Evolutionary conservation across 2,113 vertebrate species (phyloP).

Genomic region (Corythornis vintsioides): DNA sequence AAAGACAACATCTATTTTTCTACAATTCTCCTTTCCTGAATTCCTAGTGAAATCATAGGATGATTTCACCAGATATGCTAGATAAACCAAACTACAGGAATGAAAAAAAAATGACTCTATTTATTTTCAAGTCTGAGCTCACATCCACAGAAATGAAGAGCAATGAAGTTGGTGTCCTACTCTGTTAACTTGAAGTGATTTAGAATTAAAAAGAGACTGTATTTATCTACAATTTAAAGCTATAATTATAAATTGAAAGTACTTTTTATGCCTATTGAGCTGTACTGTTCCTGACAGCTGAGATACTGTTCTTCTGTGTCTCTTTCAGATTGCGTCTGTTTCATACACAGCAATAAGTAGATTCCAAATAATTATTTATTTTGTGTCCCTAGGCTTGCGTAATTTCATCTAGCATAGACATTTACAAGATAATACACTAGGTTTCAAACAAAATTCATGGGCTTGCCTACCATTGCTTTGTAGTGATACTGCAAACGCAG

Average conservation of each 20-base stretch:
- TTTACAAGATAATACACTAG: background rate
- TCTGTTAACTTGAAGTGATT: background rate
- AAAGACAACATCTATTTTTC: background rate
- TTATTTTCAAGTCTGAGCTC: background rate
- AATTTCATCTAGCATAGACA: background rate
- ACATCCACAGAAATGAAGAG: background rate
- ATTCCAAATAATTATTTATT: constrained; percentile 22
- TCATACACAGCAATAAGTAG: background rate
- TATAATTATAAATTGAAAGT: constrained; percentile 27
- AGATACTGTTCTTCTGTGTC: constrained; percentile 7
- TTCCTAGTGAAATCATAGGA: background rate
- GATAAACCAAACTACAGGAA: background rate
- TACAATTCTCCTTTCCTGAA: background rate
- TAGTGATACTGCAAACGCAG: background rate
- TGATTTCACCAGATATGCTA: background rate
- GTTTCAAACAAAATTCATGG: background rate
- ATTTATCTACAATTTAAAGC: constrained; percentile 40
- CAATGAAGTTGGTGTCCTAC: background rate
- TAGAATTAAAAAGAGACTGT: background rate
- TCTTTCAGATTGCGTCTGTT: constrained; percentile 19
- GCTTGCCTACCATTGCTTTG: background rate
- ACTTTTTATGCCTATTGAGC: background rate
- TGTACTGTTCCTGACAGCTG: background rate
- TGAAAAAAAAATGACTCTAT: background rate
- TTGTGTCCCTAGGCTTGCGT: background rate